A percentile compares a stretch with the other conserved stretches of the same genome.
These are phyloP conservation scores for Julus scandinavius DNA, from an alignment of 2,888 invertebrate genomes.

Conservation along the genomic window DNA sequence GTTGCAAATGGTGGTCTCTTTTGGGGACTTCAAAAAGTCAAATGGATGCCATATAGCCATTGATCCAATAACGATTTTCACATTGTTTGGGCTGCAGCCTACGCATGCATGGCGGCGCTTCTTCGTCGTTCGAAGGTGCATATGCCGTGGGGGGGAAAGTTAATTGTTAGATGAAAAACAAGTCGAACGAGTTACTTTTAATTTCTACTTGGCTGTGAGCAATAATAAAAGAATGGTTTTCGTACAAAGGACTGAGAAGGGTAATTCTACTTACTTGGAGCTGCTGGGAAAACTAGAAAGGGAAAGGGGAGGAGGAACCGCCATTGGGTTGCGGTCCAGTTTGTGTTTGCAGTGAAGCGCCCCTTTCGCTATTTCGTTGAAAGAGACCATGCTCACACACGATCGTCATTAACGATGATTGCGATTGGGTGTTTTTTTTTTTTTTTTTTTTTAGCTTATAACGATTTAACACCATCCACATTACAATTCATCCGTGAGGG, in stretches of 20 bases:
- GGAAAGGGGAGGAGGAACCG: background rate
- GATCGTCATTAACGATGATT: background rate
- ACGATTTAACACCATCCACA: too few relatives aligned
- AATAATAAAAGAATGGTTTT: constrained; percentile 4
- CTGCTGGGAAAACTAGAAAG: background rate
- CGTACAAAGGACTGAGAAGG: constrained; percentile 2
- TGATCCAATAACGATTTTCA: constrained; percentile 8
- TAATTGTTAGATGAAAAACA: constrained; percentile 35
- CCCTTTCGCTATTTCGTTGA: background rate
- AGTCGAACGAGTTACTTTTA: constrained; percentile 42
- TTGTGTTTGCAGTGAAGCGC: background rate
- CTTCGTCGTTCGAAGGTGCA: background rate
- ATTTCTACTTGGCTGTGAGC: background rate
- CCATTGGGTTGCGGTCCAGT: background rate
- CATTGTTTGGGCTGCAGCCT: background rate
- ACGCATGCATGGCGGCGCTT: background rate
- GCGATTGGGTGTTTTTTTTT: background rate
- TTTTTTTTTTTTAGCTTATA: too few relatives aligned
- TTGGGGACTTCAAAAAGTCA: background rate
- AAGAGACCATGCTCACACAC: background rate
- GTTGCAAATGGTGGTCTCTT: too few relatives aligned
- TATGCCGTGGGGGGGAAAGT: constrained; percentile 4
- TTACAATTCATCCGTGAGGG: too few relatives aligned
- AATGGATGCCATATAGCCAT: background rate
- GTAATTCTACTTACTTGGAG: background rate